Conservation (phyloP, 2,797 vertebrate genomes). For the Gymnodraco acuticeps region DNA sequence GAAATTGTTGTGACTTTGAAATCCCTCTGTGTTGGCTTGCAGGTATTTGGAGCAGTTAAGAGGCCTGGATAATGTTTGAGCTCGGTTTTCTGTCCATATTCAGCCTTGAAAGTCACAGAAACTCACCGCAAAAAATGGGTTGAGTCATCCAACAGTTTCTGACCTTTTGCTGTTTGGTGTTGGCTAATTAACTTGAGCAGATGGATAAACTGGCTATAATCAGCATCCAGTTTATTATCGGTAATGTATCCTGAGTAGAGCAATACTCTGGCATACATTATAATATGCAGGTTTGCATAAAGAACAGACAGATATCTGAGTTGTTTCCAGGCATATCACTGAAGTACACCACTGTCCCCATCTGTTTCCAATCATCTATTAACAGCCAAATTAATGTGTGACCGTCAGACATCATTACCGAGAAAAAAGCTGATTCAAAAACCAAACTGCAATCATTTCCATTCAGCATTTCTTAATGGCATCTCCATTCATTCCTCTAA, state of each 20-base stretch:
- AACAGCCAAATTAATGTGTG: constrained; percentile 15
- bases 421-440: constrained; percentile 39
- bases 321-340: constrained; percentile 14
- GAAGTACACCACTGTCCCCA: neutral
- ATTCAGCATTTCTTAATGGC: constrained; percentile 44
- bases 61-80: constrained; percentile 29
- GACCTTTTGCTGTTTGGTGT: constrained; percentile 52
- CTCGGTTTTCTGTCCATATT: constrained; percentile 27
- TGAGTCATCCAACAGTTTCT: constrained; percentile 50
- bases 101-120: constrained; percentile 34
- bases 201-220: constrained; percentile 32
- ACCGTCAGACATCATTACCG: constrained; percentile 15
- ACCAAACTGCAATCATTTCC: constrained; percentile 41
- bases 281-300: constrained; percentile 12
- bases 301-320: neutral
- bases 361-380: constrained; percentile 15
- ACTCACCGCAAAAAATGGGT: constrained; percentile 30
- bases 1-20: constrained; percentile 42
- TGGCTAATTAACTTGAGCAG: constrained; percentile 55
- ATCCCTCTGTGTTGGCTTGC: constrained; percentile 35
- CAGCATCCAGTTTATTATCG: neutral
- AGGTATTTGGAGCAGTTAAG: constrained; percentile 45
- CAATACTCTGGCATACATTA: neutral
- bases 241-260: neutral
- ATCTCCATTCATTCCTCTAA: constrained; percentile 43